Base-by-base conservation (phyloP, 2,888 invertebrate genomes). In the Bombyx huttoni region DNA sequence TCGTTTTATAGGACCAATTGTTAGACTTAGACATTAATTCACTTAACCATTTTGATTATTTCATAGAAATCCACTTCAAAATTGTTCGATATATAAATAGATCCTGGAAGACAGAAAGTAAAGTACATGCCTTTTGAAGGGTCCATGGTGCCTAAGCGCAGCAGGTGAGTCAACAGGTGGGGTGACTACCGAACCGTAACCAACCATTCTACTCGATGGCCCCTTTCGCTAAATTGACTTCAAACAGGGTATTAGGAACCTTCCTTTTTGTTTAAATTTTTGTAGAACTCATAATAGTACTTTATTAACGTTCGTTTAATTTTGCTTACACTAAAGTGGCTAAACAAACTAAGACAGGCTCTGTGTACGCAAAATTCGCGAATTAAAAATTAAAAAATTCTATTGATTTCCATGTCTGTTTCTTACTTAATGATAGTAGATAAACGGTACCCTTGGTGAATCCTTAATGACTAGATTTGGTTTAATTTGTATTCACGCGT, bases 131-230 rank as follows among this genome's bases (percentile, higher is more conserved):
- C 51, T 49, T 53, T 46, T 50, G 53, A 58, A 62, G 62, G 66
- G 68, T 61, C 64, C 66, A 64, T 60, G 64, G 67, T 67, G 64
- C 65, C 65, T 59, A 60, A 63, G 63, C 60, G 64, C 60, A 71
- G 73, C 84, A 86, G 84, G 86, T 88, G 87, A 88, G 73, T 86
- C 81, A 81, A 74, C 82, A 83, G 83, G 84, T 86, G 79, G 87
- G 87, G 87, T 87, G 84, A 52, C 57, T 68, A 67, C 53, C 67
- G 73, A 67, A 59, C 83, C 82, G 84, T 77, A 82, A 86, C 85
- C 71, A 62, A 70, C 46, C 47, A 45, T 50, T 50, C 47, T 48
- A n/a, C 49, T 51, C 33, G n/a, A 13, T 10, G 50, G 48, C 48
- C 46, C 49, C 48, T 51, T 49, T 13, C 46, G 13, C 40, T 50